Conservation (phyloP, 1,140 invertebrate genomes). For the Drosophila pseudoobscura region DNA sequence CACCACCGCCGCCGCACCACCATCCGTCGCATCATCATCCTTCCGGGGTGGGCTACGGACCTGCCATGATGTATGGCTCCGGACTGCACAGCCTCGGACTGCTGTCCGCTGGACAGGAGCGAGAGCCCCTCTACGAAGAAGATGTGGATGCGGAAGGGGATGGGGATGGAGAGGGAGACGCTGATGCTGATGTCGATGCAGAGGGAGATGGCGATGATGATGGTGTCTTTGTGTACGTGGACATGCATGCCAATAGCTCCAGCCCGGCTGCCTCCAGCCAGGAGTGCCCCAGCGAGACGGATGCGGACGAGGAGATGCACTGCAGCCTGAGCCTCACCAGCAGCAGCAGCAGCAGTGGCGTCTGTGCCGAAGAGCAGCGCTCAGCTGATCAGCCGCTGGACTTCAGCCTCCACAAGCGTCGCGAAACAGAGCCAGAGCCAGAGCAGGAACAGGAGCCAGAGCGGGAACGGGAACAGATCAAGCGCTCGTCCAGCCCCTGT, state of each 20-base stretch:
- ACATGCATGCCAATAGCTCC: constrained; percentile 67
- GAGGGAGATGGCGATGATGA: constrained; percentile 65
- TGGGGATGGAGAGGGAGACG: background rate
- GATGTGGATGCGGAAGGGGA: constrained; percentile 24
- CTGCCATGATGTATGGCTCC: constrained; percentile 46
- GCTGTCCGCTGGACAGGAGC: constrained; percentile 45
- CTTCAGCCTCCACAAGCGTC: constrained; percentile 75
- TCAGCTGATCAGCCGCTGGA: constrained; percentile 67
- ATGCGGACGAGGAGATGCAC: constrained; percentile 56
- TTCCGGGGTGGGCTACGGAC: constrained; percentile 45
- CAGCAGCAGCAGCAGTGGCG: constrained; percentile 36
- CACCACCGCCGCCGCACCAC: constrained; percentile 75
- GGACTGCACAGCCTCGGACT: constrained; percentile 48
- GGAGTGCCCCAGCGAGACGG: constrained; percentile 50
- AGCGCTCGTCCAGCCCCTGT: constrained; percentile 58
- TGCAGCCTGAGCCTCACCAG: constrained; percentile 64
- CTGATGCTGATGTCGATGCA: constrained; percentile 36
- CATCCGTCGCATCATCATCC: constrained; percentile 39
- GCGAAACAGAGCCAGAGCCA: constrained; percentile 16
- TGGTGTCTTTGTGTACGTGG: constrained; percentile 69
- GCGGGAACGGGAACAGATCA: constrained; percentile 19
- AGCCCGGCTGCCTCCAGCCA: constrained; percentile 69
- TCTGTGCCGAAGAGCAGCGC: constrained; percentile 22
- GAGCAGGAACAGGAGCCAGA: constrained; percentile 1
- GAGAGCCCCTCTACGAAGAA: constrained; percentile 24